These are phyloP conservation scores for Nysson spinosus DNA, from an alignment of 2,888 invertebrate species.

Conservation along the genomic window DNA sequence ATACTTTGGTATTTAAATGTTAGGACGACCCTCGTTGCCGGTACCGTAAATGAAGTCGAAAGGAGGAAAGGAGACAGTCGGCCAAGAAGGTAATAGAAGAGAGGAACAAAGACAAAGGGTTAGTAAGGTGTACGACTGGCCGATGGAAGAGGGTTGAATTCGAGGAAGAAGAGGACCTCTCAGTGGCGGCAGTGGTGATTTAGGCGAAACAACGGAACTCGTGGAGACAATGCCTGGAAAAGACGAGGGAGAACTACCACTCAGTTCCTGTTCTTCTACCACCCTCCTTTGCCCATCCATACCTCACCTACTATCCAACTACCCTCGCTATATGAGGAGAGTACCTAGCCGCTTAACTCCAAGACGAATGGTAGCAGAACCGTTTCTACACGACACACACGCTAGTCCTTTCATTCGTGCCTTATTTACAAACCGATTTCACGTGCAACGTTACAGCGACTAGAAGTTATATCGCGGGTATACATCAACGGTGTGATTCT, in stretches of 20 bases:
- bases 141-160: conserved; percentile 50
- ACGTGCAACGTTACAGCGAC: conserved; percentile 39
- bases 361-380: conserved; percentile 55
- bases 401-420: conserved; percentile 42
- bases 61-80: conserved; percentile 15
- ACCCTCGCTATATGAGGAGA: conserved; percentile 41
- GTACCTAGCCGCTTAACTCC: conserved; percentile 55
- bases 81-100: conserved; percentile 7
- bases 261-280: conserved; percentile 2
- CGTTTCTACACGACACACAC: conserved; percentile 51
- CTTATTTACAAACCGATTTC: conserved; percentile 63
- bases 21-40: conserved; percentile 52
- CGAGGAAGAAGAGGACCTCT: conserved; percentile 48
- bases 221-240: conserved; percentile 57
- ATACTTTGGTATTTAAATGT: conserved; percentile 75
- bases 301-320: conserved; percentile 8
- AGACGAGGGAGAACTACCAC: conserved; percentile 34
- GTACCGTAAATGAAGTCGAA: conserved; percentile 63
- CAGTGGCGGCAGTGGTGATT: conserved; percentile 57
- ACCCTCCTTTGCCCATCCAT: not conserved
- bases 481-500: conserved; percentile 34
- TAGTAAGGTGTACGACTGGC: conserved; percentile 15
- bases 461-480: conserved; percentile 42
- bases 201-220: conserved; percentile 62
- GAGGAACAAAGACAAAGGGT: conserved; percentile 26